Evolutionary conservation across 1,140 invertebrate genomes (phyloP), one percentile per base, ranked within the genome.

Genomic region (Eubasilissa regina): DNA sequence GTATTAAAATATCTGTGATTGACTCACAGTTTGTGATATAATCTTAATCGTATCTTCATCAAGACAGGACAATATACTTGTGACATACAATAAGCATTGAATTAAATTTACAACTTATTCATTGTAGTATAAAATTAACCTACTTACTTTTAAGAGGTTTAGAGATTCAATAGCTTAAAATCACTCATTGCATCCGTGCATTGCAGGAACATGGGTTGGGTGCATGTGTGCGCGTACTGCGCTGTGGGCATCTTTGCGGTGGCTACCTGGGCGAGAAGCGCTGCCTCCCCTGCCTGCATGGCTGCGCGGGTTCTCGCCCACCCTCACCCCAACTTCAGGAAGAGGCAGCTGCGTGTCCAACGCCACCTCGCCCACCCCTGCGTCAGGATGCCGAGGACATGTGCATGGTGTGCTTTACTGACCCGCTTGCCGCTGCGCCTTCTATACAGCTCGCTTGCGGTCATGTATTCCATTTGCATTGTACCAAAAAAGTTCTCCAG

Each of bases 331-430:
- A 82, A 0, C 56, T 51, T 35, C 62, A 80, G 62, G 81, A 81
- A 4, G 79, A 80, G 12, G 83, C 85, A 0, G 80, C 78, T n/a
- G 78, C 78, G 19, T 35, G 62, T 15, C 25, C 25, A 6, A 35
- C 87, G 48, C 86, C 89, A 0, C 19, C 62, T 7, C n/a, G 47
- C 6, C 68, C 72, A 7, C 86, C 86, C n/a, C 87, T 97, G 13
- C 94, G 95, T 35, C 97, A 99, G 88, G 98, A 99, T 87, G 96
- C 96, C 0, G 98, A 99, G 85, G 98, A 99, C 85, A 98, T 99
- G 97, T 99, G 98, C 88, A 99, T 99, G 97, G 98, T 99, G 80
- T 99, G 98, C 86, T 99, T 99, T 87, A 98, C 96, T 0, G 98
- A 99, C 86, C 96, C 98, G 0, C 88, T 99, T 4, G 95, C 96